Conservation (phyloP, 2,797 vertebrate genomes). For the Uromys caudimaculatus region DNA sequence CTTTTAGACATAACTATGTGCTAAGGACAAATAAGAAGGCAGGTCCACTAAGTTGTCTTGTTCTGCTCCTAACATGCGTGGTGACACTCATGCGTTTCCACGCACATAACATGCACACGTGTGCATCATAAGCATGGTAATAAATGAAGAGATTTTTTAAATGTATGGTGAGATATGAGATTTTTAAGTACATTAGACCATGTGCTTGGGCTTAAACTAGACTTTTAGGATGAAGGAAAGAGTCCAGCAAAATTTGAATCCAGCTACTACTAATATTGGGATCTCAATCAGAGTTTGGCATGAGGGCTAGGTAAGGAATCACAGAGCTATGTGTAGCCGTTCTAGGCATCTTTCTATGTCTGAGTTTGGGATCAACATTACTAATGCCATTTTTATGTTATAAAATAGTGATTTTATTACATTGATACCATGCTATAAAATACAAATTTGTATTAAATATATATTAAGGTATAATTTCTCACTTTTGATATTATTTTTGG, state of each 20-base stretch:
- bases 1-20: background rate
- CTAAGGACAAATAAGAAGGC: background rate
- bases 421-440: slow-evolving; percentile 47
- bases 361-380: background rate
- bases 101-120: background rate
- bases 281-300: background rate
- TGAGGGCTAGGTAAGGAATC: background rate
- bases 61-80: background rate
- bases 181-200: background rate
- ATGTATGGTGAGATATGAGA: background rate
- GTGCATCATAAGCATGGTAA: background rate
- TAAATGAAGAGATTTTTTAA: background rate
- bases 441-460: background rate
- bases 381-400: background rate
- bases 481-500: background rate
- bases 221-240: background rate
- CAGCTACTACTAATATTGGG: background rate
- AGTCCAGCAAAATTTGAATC: slow-evolving; percentile 16
- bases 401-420: background rate
- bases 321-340: background rate
- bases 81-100: background rate
- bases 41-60: background rate
- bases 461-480: background rate
- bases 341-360: background rate
- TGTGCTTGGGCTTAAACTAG: background rate